These are phyloP conservation scores for Argentina silus DNA, from an alignment of 2,797 vertebrate species.

Conservation along the genomic window DNA sequence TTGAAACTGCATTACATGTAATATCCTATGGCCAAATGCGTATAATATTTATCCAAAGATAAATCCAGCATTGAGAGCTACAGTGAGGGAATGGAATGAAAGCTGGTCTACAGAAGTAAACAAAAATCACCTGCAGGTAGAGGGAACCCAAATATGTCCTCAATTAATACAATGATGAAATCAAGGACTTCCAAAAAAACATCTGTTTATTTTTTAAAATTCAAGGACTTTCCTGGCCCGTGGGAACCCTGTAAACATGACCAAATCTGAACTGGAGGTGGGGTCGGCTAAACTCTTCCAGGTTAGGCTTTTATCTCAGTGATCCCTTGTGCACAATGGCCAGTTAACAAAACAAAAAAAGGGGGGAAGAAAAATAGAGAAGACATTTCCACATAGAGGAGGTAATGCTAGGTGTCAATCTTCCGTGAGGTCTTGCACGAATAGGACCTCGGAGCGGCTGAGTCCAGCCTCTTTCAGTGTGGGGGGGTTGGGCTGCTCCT, in stretches of 20 bases:
- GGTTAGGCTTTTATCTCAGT: slow-evolving; percentile 80
- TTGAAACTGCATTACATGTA: neutral
- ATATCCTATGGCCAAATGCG: neutral
- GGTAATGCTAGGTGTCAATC: slow-evolving; percentile 86
- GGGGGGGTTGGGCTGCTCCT: slow-evolving; percentile 92
- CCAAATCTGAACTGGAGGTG: slow-evolving; percentile 67
- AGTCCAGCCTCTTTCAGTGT: slow-evolving; percentile 97
- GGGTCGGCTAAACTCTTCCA: slow-evolving; percentile 73
- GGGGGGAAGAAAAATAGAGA: slow-evolving; percentile 33
- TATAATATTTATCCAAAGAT: neutral
- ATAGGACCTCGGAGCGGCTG: slow-evolving; percentile 97
- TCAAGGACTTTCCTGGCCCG: slow-evolving; percentile 77
- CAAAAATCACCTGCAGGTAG: slow-evolving; percentile 20
- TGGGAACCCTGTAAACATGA: slow-evolving; percentile 76
- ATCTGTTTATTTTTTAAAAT: slow-evolving; percentile 76
- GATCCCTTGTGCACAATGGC: slow-evolving; percentile 90
- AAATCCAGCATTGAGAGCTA: slow-evolving; percentile 26
- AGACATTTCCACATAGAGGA: slow-evolving; percentile 66
- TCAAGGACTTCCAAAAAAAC: slow-evolving; percentile 67
- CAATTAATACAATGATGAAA: slow-evolving; percentile 50
- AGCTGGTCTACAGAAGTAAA: slow-evolving; percentile 20
- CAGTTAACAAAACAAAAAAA: slow-evolving; percentile 75
- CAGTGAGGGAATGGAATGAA: slow-evolving; percentile 36
- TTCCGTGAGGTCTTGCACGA: slow-evolving; percentile 99
- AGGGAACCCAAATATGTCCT: slow-evolving; percentile 24